Percentiles rank a stretch among this genome's conserved stretches.
phyloP scores from a whole-genome alignment of 2,113 vertebrate species.

The Mesitornis unicolor region DNA sequence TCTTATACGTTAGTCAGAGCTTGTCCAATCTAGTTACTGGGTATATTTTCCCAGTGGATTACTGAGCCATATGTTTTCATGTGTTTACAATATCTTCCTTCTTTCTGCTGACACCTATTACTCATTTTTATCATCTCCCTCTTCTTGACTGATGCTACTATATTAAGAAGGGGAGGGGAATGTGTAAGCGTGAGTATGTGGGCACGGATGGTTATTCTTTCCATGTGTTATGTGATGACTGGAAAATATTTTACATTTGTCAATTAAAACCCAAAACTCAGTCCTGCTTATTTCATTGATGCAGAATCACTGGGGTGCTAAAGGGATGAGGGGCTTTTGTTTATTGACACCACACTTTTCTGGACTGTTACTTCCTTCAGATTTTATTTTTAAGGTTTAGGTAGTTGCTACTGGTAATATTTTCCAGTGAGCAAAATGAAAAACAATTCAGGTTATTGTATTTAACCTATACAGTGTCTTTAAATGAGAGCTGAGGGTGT shows the following conservation, averaged over 20 bases:
- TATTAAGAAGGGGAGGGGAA: not conserved
- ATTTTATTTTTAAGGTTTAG: not conserved
- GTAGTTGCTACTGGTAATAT: not conserved
- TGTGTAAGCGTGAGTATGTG: not conserved
- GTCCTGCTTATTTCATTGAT: not conserved
- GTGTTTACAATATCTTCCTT: not conserved
- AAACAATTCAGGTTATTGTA: not conserved
- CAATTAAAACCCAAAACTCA: not conserved
- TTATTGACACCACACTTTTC: not conserved
- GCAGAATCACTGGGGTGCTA: not conserved
- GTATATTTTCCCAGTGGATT: not conserved
- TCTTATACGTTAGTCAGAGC: not conserved
- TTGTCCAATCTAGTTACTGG: not conserved
- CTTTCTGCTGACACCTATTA: not conserved
- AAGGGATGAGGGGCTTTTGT: not conserved
- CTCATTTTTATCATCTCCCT: not conserved
- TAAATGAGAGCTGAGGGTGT: not conserved
- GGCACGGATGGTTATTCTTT: not conserved
- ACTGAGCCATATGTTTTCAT: not conserved
- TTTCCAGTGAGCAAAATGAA: constrained; percentile 4
- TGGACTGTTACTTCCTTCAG: not conserved
- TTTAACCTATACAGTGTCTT: not conserved
- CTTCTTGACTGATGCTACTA: not conserved
- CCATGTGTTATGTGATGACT: not conserved
- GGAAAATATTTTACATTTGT: not conserved